These are phyloP conservation scores for Anniella stebbinsi DNA, from an alignment of 2,797 vertebrate species.

Conservation along the genomic window DNA sequence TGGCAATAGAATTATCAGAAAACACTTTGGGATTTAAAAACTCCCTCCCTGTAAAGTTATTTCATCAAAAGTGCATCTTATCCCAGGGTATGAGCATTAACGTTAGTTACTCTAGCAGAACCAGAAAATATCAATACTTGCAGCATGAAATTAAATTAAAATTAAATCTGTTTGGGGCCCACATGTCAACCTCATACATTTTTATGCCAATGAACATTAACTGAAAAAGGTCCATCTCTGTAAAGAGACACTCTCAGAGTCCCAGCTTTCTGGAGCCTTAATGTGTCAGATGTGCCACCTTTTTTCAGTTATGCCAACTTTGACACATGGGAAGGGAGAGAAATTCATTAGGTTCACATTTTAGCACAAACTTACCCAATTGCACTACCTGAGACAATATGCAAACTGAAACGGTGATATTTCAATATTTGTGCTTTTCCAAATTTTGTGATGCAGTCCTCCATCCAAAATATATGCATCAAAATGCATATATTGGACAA, in stretches of 20 bases:
- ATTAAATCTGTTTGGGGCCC: neutral
- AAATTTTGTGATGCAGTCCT: too few species aligned
- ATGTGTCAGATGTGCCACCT: neutral
- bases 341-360: too few species aligned
- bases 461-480: too few species aligned
- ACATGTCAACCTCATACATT: neutral
- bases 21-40: neutral
- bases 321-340: too few species aligned
- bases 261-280: neutral
- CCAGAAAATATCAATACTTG: neutral
- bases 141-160: slow-evolving; percentile 3
- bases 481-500: too few species aligned
- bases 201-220: neutral
- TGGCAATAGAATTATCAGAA: neutral
- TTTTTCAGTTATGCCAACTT: neutral
- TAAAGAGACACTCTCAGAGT: neutral
- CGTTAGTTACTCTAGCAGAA: too few species aligned
- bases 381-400: too few species aligned
- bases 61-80: neutral
- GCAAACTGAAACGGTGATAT: too few species aligned
- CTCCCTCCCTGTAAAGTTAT: neutral
- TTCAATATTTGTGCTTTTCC: too few species aligned
- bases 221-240: neutral
- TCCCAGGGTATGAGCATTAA: neutral
- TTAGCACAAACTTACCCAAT: too few species aligned